Conservation (phyloP, 2,113 vertebrate genomes). For the Opisthocomus hoazin region DNA sequence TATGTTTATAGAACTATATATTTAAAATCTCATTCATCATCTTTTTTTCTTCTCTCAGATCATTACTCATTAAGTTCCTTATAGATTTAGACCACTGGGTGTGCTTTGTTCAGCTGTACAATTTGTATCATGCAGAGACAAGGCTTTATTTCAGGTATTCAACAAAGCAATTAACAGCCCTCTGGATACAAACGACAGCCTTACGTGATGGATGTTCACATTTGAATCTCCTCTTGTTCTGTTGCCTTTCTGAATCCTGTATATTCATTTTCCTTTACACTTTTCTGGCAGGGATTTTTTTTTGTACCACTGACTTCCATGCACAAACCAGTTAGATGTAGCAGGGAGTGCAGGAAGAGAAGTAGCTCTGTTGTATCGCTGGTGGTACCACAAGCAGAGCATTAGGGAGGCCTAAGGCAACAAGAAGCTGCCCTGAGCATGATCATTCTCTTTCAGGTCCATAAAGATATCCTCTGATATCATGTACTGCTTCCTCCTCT, state of each 20-base stretch:
- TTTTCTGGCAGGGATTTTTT: not conserved
- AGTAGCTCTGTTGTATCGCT: not conserved
- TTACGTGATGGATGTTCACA: not conserved
- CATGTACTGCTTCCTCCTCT: not conserved
- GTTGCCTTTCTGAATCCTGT: not conserved
- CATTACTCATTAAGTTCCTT: not conserved
- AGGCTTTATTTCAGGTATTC: slow-evolving; percentile 8
- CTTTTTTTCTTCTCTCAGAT: not conserved
- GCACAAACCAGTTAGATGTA: not conserved
- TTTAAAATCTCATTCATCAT: not conserved
- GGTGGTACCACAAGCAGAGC: not conserved
- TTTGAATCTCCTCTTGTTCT: not conserved
- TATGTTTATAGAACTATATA: not conserved
- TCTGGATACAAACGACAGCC: not conserved
- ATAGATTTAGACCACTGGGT: not conserved
- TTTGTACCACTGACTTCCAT: not conserved
- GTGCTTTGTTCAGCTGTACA: slow-evolving; percentile 9
- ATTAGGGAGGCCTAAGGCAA: not conserved
- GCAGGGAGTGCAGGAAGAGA: not conserved
- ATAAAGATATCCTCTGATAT: not conserved
- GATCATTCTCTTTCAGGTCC: not conserved
- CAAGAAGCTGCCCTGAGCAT: not conserved
- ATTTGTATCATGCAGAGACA: not conserved
- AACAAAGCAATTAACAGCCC: slow-evolving; percentile 17
- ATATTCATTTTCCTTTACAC: not conserved